Base-by-base conservation (phyloP, 2,797 vertebrate species). In the Enteromius viviparus region DNA sequence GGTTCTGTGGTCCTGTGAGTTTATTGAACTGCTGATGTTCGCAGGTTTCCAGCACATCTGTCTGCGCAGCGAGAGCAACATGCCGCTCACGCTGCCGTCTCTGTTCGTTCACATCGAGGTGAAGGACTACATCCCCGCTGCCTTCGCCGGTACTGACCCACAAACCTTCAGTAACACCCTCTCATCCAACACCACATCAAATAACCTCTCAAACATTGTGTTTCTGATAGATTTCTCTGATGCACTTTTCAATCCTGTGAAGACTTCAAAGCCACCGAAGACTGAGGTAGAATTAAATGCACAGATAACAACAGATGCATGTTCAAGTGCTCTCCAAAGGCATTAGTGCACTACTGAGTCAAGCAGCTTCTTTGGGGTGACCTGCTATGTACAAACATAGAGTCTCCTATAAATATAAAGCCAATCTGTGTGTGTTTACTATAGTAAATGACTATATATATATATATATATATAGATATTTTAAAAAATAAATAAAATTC, bases 31-130 rank as follows among this genome's bases (percentile, higher is more conserved):
- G 23, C 11, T 53, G 21, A 14, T 66, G 6, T 72, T 1, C 40
- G 55, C 92, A 99, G 98, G 98, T n/a, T 99, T 97, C 85, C 98
- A 98, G 86, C 98, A 99, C 60, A 90, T 99, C 86, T 97, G 97
- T 85, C 94, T 99, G 84, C 96, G 93, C 89, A 98, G 92, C 0
- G 98, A 99, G 88, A 96, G 96, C 90, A 99, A 99, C 93, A 96
- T 96, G 95, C 94, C 96, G 0, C 97, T 99, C 81, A 97, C 95
- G 65, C 91, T 99, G 93, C 97, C 98, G 0, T 93, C 97, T 1
- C 93, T 99, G n/a, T 99, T 99, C 17, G 94, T 97, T 84, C 97
- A 96, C 92, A 95, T 99, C 74, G 97, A 99, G 89, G 93, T 99
- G 89, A 99, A 98, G 92, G 98, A 99, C 92, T 99, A 99, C 1